Evolutionary conservation across 2,888 invertebrate species (phyloP).

Genomic region (Sinhomidia bicolor): DNA sequence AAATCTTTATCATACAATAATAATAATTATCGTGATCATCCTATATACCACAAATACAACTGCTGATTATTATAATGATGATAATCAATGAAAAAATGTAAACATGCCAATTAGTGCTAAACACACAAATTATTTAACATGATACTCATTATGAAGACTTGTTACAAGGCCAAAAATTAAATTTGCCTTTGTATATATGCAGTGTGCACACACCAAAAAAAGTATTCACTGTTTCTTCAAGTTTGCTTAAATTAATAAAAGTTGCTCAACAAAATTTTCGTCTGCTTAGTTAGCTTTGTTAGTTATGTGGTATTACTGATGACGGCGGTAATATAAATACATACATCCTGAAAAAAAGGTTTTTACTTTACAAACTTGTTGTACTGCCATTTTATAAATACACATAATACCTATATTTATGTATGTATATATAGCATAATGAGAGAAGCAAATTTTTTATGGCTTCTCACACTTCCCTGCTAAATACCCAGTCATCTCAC

Average conservation of each 20-base stretch:
- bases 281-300: background rate
- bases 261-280: background rate
- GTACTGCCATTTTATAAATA: no score
- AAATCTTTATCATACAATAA: conserved; percentile 5
- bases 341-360: background rate
- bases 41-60: no score
- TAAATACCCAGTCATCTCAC: conserved; percentile 49
- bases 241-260: background rate
- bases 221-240: background rate
- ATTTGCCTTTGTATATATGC: background rate
- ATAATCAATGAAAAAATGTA: conserved; percentile 36
- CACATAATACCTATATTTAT: background rate
- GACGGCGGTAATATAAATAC: background rate
- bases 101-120: conserved; percentile 41
- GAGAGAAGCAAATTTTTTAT: conserved; percentile 43
- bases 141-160: conserved; percentile 12
- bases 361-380: no score
- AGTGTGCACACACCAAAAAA: no score
- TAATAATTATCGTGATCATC: conserved; percentile 1
- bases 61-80: background rate
- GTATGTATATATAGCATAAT: background rate
- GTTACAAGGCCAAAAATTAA: conserved; percentile 2
- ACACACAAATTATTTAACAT: conserved; percentile 33
- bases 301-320: background rate
- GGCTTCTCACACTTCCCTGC: conserved; percentile 63